A percentile compares a stretch with the other conserved stretches of the same genome.
Conservation (phyloP, 2,888 invertebrate genomes). For the Ceraclea dissimilis region DNA sequence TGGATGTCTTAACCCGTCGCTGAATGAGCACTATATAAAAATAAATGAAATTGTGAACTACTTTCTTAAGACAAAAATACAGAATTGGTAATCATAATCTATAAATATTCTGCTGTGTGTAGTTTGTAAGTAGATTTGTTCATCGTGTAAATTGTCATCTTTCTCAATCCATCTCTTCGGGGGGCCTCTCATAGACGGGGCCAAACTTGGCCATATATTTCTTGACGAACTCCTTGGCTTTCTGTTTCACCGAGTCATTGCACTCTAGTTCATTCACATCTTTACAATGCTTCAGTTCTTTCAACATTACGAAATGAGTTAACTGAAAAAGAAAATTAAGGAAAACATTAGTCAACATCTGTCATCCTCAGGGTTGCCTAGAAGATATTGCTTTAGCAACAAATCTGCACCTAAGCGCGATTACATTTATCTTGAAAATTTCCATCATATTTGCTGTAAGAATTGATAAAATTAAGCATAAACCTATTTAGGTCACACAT, state of each 20-base stretch:
- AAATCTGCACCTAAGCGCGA: background rate
- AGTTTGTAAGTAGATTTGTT: no score
- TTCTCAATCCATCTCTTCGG: conserved; percentile 52
- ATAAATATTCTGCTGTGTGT: no score
- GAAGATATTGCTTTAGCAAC: background rate
- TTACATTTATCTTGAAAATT: background rate
- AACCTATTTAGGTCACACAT: no score
- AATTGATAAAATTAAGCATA: no score
- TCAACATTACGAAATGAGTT: conserved; percentile 91
- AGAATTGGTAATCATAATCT: no score
- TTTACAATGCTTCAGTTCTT: conserved; percentile 87
- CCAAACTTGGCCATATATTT: conserved; percentile 97
- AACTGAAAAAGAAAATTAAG: conserved; percentile 53
- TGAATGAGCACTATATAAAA: no score
- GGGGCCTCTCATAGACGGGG: conserved; percentile 62
- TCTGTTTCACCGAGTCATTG: conserved; percentile 86
- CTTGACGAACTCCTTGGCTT: conserved; percentile 89
- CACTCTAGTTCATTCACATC: conserved; percentile 78
- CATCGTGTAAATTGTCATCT: background rate
- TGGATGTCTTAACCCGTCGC: no score
- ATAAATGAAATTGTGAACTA: no score
- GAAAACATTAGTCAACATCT: no score
- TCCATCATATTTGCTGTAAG: no score
- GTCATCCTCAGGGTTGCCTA: no score
- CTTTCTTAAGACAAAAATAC: no score